Conservation (phyloP, 2,888 invertebrate genomes). For the Microchrysa polita region DNA sequence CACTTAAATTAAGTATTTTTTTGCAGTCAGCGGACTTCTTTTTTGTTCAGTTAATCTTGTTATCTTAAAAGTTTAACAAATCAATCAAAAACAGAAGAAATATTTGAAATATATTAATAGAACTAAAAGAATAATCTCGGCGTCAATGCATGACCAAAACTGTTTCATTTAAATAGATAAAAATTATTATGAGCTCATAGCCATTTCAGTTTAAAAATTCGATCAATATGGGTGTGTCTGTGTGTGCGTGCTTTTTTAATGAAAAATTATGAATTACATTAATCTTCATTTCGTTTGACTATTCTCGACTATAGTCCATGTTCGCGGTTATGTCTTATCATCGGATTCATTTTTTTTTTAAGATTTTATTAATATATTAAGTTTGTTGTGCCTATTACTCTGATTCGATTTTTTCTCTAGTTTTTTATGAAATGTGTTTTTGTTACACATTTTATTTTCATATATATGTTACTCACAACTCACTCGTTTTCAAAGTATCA, state of each 20-base stretch:
- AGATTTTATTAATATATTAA: slow-evolving; percentile 22
- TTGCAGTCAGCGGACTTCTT: too few species aligned
- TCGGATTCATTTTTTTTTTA: slow-evolving; percentile 5
- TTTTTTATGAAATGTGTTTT: slow-evolving; percentile 10
- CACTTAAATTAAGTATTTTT: too few species aligned
- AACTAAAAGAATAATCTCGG: too few species aligned
- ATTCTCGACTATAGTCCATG: background rate
- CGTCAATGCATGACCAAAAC: too few species aligned
- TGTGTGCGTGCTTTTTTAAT: slow-evolving; percentile 13
- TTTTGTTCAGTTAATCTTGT: too few species aligned
- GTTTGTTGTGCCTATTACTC: background rate
- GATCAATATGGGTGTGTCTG: background rate
- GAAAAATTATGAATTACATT: slow-evolving; percentile 14
- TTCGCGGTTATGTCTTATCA: background rate
- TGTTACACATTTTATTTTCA: slow-evolving; percentile 33
- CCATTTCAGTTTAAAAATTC: slow-evolving; percentile 14
- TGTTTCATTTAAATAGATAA: too few species aligned
- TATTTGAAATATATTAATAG: too few species aligned
- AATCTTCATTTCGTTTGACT: background rate
- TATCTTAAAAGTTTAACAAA: too few species aligned
- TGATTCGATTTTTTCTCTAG: slow-evolving; percentile 2
- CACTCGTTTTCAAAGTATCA: slow-evolving; percentile 34
- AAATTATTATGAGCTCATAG: too few species aligned
- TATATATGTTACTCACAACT: slow-evolving; percentile 43
- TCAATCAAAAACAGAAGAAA: too few species aligned